phyloP scores from a whole-genome alignment of 2,797 vertebrate species.

The Bradypodion pumilum region DNA sequence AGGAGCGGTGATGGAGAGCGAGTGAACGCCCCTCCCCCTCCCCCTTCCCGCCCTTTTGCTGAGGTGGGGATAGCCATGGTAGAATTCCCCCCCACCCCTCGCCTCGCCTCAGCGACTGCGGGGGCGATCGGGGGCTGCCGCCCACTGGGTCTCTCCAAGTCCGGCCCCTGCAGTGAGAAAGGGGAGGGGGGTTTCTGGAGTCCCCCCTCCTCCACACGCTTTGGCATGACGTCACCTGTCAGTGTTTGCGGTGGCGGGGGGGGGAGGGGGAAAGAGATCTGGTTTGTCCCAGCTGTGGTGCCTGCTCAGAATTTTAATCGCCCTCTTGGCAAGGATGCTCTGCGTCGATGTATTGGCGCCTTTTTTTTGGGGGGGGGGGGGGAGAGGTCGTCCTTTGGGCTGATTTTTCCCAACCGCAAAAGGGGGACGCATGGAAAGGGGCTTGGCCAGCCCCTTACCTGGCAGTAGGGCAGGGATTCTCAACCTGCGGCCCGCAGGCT shows the following conservation, averaged over 20 bases:
- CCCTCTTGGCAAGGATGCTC: not conserved
- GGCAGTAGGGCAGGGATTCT: not conserved
- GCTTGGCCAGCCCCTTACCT: not conserved
- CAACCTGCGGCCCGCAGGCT: too few species aligned
- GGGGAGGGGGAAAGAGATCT: not conserved
- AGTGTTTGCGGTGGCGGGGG: not conserved
- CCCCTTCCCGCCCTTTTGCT: not conserved
- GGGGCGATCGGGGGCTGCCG: conserved; percentile 21
- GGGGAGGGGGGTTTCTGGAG: conserved; percentile 3
- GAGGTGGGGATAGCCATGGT: conserved; percentile 64
- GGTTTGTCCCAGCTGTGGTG: conserved; percentile 32
- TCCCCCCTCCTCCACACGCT: conserved; percentile 25
- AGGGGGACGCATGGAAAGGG: not conserved
- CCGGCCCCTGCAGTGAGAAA: conserved; percentile 47
- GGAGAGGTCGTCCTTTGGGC: too few species aligned
- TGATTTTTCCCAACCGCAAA: too few species aligned
- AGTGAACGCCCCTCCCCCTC: conserved; percentile 34
- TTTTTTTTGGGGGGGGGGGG: too few species aligned
- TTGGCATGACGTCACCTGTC: conserved; percentile 57
- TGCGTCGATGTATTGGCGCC: not conserved
- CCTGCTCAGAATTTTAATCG: not conserved
- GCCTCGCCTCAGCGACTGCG: conserved; percentile 42
- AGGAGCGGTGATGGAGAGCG: conserved; percentile 7
- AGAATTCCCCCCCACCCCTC: conserved; percentile 34
- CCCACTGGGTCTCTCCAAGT: conserved; percentile 23